These are phyloP conservation scores for Sminthurides bifidus DNA, from an alignment of 1,140 invertebrate species.

Conservation along the genomic window DNA sequence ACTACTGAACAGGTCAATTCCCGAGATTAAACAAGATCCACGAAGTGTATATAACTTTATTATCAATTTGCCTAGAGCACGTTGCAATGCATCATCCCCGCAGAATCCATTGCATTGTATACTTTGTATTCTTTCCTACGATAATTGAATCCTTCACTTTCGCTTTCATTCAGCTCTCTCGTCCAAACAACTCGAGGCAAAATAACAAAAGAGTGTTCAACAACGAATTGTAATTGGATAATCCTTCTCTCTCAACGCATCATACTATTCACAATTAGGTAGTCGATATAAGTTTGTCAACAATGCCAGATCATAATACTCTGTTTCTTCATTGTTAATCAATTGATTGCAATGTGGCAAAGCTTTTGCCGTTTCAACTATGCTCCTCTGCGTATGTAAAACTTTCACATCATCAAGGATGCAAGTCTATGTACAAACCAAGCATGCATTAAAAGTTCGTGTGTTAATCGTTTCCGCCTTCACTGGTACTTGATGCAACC, in stretches of 20 bases:
- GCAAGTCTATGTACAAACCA: too few species aligned
- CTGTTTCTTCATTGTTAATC: not conserved
- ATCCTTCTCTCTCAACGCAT: not conserved
- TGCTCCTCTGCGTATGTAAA: too few species aligned
- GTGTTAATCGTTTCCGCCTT: too few species aligned
- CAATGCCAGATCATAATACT: not conserved
- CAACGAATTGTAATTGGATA: conserved; percentile 17
- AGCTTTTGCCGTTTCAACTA: too few species aligned
- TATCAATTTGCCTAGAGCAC: too few species aligned
- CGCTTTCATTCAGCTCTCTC: not conserved
- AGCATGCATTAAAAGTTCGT: too few species aligned
- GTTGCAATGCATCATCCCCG: not conserved
- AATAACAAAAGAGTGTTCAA: conserved; percentile 6
- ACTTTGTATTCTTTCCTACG: not conserved
- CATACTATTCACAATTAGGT: not conserved
- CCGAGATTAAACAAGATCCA: not conserved
- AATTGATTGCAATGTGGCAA: too few species aligned
- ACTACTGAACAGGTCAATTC: not conserved
- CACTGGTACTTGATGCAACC: too few species aligned
- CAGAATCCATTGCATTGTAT: not conserved
- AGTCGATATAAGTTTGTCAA: not conserved
- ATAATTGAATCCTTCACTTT: not conserved
- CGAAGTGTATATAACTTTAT: not conserved
- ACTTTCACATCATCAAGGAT: too few species aligned
- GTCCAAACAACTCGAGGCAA: conserved; percentile 4